Evolutionary conservation across 2,888 invertebrate genomes (phyloP), one percentile per base, ranked within the genome.

Genomic region (Agonopterix subpropinquella): DNA sequence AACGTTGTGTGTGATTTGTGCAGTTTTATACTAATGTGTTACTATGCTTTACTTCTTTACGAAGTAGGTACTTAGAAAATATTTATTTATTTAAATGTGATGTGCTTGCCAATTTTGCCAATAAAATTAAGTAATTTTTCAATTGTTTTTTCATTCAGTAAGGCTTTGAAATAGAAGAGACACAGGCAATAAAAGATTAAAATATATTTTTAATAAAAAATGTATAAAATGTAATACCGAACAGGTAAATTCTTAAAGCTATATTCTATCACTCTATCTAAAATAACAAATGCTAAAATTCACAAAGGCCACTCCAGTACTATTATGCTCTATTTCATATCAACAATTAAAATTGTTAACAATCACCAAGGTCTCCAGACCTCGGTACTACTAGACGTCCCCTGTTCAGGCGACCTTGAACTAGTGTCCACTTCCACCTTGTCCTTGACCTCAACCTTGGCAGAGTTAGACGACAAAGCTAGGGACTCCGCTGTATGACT

Each of bases 321-420:
- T 18, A 18, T 18, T 18, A 37, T 13, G n/a, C 36, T 45, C 36
- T 37, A 37, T 10, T 37, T 45, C 43, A 43, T 47, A 46, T 43
- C 42, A 11, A 36, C 44, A 43, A 39, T 36, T 11, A 36, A 35
- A 28, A 28, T 43, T 43, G 8, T 13, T 43, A 52, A 44, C 42
- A 36, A 47, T 73, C 64, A 85, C 87, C 87, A 88, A 8, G 88
- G 88, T 39, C 88, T 66, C 88, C 88, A 88, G 85, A 88, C 80
- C 51, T 85, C 86, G 0, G 74, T 56, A 52, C 70, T 76, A 7
- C 63, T 67, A 0, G 83, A 79, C 1, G 80, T 58, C 1, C 84
- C 79, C 53, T 83, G 86, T 43, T 67, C 68, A 0, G 86, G 81
- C 2, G 85, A 79, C 35, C 67, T 77, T 0, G 84, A 70, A 52